phyloP scores from a whole-genome alignment of 2,113 vertebrate species.

The Apteryx mantelli region DNA sequence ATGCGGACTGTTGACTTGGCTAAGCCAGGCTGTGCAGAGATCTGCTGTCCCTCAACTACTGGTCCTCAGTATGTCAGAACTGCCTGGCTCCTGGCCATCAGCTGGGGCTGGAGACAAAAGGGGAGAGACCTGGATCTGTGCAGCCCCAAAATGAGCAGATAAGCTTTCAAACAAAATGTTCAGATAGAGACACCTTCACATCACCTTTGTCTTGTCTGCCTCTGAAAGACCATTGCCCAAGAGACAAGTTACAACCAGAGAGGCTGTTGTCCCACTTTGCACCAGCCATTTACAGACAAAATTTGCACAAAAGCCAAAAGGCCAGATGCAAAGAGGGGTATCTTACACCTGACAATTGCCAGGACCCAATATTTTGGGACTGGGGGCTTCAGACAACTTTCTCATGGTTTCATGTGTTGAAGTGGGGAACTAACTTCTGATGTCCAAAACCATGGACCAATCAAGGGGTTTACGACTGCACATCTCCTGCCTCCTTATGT shows the following conservation, averaged over 20 bases:
- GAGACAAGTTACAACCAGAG: neutral
- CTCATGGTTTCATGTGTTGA: neutral
- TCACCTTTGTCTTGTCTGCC: neutral
- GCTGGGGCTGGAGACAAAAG: neutral
- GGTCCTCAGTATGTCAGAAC: neutral
- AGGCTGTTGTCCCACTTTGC: neutral
- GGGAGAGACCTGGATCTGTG: neutral
- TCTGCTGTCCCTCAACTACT: neutral
- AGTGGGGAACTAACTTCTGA: neutral
- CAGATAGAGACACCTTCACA: neutral
- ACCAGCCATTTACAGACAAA: neutral
- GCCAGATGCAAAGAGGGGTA: neutral
- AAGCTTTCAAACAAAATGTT: neutral
- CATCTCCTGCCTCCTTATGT: neutral
- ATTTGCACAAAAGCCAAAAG: neutral
- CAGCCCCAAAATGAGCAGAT: neutral
- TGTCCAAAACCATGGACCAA: neutral
- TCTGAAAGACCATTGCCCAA: neutral
- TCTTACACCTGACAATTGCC: neutral
- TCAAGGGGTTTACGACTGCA: neutral
- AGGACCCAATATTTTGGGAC: neutral
- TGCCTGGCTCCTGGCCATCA: neutral
- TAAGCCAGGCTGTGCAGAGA: neutral
- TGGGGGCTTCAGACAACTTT: neutral
- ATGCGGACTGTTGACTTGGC: fast-evolving